These are phyloP conservation scores for Allygus modestus DNA, from an alignment of 2,888 invertebrate species.

Conservation along the genomic window DNA sequence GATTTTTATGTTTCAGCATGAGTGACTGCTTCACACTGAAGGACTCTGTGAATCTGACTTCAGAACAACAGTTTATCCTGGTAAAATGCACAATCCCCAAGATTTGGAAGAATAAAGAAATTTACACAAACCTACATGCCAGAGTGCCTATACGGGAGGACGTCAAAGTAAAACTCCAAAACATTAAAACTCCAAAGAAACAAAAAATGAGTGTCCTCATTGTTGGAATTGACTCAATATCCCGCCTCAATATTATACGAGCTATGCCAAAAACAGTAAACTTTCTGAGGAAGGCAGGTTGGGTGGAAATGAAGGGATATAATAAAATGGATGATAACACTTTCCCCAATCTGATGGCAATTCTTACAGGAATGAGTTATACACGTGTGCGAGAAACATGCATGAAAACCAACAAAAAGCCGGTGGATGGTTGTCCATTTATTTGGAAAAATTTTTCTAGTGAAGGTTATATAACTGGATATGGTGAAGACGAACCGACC, in stretches of 20 bases:
- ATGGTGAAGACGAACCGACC: slow-evolving; percentile 85
- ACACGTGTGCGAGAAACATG: slow-evolving; percentile 67
- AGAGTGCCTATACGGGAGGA: slow-evolving; percentile 77
- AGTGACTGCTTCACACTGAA: slow-evolving; percentile 66
- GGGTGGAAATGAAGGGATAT: slow-evolving; percentile 86
- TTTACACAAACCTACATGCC: slow-evolving; percentile 79
- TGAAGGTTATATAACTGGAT: slow-evolving; percentile 86
- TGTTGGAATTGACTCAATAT: slow-evolving; percentile 92
- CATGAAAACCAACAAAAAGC: slow-evolving; percentile 70
- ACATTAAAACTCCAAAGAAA: slow-evolving; percentile 60
- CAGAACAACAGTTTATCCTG: slow-evolving; percentile 67
- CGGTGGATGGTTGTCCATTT: slow-evolving; percentile 84
- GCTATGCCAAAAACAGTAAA: slow-evolving; percentile 85
- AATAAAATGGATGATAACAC: slow-evolving; percentile 92
- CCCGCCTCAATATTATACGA: slow-evolving; percentile 85
- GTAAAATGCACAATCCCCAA: slow-evolving; percentile 66
- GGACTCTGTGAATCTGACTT: slow-evolving; percentile 65
- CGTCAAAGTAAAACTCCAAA: slow-evolving; percentile 75
- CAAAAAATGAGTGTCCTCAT: slow-evolving; percentile 82
- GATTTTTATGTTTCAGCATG: slow-evolving; percentile 65
- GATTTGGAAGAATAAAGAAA: slow-evolving; percentile 67
- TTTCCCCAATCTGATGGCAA: slow-evolving; percentile 92
- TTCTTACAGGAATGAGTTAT: slow-evolving; percentile 82
- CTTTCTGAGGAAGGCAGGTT: slow-evolving; percentile 82
- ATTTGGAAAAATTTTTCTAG: slow-evolving; percentile 86